Evolutionary conservation across 2,797 vertebrate species (phyloP).

Genomic region (Sarcoramphus papa): DNA sequence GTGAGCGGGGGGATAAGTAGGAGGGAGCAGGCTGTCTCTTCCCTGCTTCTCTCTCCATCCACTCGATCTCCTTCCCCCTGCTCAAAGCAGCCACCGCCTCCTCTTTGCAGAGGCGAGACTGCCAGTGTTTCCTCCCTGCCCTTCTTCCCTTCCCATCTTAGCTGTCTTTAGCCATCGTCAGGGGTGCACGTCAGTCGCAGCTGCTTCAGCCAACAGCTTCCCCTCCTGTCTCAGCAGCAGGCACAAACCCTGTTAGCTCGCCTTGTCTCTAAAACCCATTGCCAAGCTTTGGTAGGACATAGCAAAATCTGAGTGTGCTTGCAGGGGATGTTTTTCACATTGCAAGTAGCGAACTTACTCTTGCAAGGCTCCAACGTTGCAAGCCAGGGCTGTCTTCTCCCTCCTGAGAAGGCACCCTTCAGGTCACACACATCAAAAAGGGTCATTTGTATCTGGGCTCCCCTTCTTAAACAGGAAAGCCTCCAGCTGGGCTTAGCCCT

Average conservation of each 20-base stretch:
- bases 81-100: background rate
- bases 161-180: background rate
- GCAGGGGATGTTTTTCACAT: background rate
- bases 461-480: background rate
- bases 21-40: background rate
- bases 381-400: background rate
- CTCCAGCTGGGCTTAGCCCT: background rate
- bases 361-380: background rate
- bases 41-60: background rate
- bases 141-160: background rate
- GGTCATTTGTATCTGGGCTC: background rate
- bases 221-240: background rate
- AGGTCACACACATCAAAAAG: background rate
- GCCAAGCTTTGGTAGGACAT: background rate
- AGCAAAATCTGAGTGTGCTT: background rate
- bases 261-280: background rate
- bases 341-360: background rate
- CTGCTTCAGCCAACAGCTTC: background rate
- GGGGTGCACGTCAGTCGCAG: fast-evolving
- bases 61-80: background rate
- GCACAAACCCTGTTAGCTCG: fast-evolving
- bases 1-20: background rate
- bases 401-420: background rate
- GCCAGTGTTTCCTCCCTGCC: background rate
- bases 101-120: background rate